phyloP scores from a whole-genome alignment of 2,888 invertebrate species.

The Xestia xanthographa region DNA sequence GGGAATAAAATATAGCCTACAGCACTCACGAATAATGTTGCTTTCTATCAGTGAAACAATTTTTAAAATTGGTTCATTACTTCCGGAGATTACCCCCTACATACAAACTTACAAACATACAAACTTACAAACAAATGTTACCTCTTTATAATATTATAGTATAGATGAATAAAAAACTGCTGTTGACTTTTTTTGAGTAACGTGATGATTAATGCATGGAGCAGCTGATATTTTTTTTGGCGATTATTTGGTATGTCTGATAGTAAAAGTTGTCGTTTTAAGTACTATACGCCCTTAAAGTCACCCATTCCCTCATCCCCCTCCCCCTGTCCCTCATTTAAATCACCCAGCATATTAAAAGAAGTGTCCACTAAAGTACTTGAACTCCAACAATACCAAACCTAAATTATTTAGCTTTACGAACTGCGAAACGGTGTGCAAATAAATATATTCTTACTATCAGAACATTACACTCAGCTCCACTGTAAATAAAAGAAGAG shows the following conservation, averaged over 20 bases:
- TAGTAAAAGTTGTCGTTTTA: background rate
- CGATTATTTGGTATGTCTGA: background rate
- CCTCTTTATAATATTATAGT: too few relatives aligned
- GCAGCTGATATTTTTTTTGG: background rate
- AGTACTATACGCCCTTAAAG: background rate
- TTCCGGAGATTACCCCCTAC: too few relatives aligned
- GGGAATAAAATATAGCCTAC: too few relatives aligned
- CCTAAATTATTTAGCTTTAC: background rate
- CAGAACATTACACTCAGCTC: conserved; percentile 8
- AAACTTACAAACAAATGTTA: too few relatives aligned
- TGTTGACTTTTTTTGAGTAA: background rate
- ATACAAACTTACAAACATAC: too few relatives aligned
- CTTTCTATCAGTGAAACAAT: too few relatives aligned
- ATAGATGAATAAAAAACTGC: background rate
- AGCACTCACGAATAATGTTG: too few relatives aligned
- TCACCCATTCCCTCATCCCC: too few relatives aligned
- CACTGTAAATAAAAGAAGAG: conserved; percentile 18
- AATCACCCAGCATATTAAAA: background rate
- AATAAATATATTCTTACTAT: conserved; percentile 11
- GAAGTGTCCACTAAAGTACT: background rate
- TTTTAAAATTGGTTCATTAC: too few relatives aligned
- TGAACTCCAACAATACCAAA: background rate
- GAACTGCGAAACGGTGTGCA: background rate
- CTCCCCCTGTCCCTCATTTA: too few relatives aligned
- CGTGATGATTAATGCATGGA: background rate